Evolutionary conservation across 2,113 vertebrate genomes (phyloP), one percentile per base, ranked within the genome.

Genomic region (Nesogale talazaci): DNA sequence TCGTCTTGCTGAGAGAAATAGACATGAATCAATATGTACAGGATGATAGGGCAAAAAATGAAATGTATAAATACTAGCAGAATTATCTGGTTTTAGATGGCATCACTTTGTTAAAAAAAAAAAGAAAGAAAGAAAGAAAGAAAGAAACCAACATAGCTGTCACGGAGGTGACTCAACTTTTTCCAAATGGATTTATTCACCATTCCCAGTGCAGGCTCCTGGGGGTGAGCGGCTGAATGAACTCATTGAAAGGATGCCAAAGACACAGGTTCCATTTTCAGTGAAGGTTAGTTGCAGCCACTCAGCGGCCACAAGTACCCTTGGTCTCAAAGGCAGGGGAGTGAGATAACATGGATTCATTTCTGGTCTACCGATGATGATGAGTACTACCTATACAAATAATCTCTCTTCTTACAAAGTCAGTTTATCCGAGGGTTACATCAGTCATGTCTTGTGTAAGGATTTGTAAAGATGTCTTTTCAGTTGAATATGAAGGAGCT

Each of bases 31-130:
- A 94, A 31, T 38, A 78, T 67, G 19, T 86, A 63, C 40, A 83
- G 46, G 6, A 61, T 88, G 6, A 85, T 85, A 83, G 56, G 86
- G 38, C n/a, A 83, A 29, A 29, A 83, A 70, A 84, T 82, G 65
- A 94, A 85, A 76, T 27, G 8, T 76, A 59, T 94, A 93, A 91
- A 84, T 91, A 79, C 52, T 91, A 52, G 38, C 72, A 86, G 93
- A 84, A 72, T 84, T 84, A 22, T 52, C 17, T 79, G 23, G 79
- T 56, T 83, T 82, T 89, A 88, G 36, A 86, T 94, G 40, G 56
- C 14, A 27, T 38, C 61, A 56, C 56, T 86, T 90, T 90, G 46
- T 52, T 8, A 52, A 52, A 52, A 52, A 5, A 34, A 70, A 70
- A 8, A 79, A 92, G n/a, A n/a, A n/a, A n/a, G n/a, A n/a, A 52